Base-by-base conservation (phyloP, 1,140 invertebrate species). In the Drosophila santomea region DNA sequence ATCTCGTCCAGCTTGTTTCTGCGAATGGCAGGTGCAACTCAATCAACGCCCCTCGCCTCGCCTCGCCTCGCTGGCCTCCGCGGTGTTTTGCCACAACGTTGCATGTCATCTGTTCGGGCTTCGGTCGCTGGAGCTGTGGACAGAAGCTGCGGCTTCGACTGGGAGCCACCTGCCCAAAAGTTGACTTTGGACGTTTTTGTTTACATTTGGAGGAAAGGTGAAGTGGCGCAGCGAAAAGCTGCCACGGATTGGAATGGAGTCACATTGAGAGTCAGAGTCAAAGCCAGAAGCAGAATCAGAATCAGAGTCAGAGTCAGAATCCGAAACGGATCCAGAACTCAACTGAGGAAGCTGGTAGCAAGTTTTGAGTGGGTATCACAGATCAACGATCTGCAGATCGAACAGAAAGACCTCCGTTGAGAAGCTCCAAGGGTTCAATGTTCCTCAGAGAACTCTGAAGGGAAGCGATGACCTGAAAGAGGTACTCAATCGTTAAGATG, bases 1-100 rank as follows among this genome's bases (percentile, higher is more conserved):
- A 55, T 32, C 50, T 56, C 23, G 17, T 28, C 55, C 75, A 69
- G 78, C 80, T 80, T 81, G 85, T 81, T 91, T 91, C 88, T 91
- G 77, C 88, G 88, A 91, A 91, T 91, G 88, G 88, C 88, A 91
- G 88, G 88, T 91, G 88, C 88, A 91, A 91, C 79, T 86, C 83
- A 86, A 86, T 86, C 83, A 86, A 75, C 82, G 78, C 78, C 56
- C 28, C 50, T 20, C 20, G 20, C 20, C 20, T 20, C 20, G 20
- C 10, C 62, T 20, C 64, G 23, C 23, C 45, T 2, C 25, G 3
- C 17, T n/a, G 15, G 25, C 47, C 15, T 32, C 32, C 25, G 23
- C 48, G 50, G 35, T 69, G 60, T 59, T 51, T n/a, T 58, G 61
- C 76, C 63, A 43, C 56, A 63, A 78, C 61, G 67, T 72, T 60